phyloP scores from a whole-genome alignment of 2,888 invertebrate genomes.

The Parnassius mnemosyne region DNA sequence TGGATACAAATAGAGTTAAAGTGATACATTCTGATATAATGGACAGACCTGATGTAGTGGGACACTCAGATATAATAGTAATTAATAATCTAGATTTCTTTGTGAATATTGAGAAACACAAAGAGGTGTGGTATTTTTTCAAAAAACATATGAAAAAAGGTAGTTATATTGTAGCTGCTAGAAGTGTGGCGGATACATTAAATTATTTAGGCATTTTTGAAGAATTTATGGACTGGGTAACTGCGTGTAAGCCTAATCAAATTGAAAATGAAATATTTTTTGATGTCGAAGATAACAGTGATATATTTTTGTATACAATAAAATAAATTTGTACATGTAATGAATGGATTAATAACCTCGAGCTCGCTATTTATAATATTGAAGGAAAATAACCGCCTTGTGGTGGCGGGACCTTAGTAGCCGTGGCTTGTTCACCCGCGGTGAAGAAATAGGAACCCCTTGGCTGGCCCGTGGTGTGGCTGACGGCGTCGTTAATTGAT shows the following conservation, averaged over 20 bases:
- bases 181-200: constrained; percentile 79
- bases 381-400: no score
- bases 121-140: constrained; percentile 82
- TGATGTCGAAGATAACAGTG: constrained; percentile 61
- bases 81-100: constrained; percentile 88
- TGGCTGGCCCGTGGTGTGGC: no score
- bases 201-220: constrained; percentile 68
- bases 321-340: constrained; percentile 54
- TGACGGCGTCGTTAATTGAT: no score
- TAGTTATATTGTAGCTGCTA: constrained; percentile 80
- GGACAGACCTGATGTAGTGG: constrained; percentile 74
- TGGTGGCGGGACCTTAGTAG: no score
- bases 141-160: constrained; percentile 76
- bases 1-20: constrained; percentile 73
- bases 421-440: no score
- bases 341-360: no score
- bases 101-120: constrained; percentile 79
- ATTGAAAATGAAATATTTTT: constrained; percentile 69
- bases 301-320: constrained; percentile 65
- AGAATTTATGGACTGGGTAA: constrained; percentile 72
- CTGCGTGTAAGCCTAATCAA: constrained; percentile 62
- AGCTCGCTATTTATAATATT: no score
- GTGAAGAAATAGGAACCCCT: no score
- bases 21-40: constrained; percentile 81
- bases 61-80: constrained; percentile 81